Conservation (phyloP, 64 coral and sea anemone species). For the Montipora sp. region DNA sequence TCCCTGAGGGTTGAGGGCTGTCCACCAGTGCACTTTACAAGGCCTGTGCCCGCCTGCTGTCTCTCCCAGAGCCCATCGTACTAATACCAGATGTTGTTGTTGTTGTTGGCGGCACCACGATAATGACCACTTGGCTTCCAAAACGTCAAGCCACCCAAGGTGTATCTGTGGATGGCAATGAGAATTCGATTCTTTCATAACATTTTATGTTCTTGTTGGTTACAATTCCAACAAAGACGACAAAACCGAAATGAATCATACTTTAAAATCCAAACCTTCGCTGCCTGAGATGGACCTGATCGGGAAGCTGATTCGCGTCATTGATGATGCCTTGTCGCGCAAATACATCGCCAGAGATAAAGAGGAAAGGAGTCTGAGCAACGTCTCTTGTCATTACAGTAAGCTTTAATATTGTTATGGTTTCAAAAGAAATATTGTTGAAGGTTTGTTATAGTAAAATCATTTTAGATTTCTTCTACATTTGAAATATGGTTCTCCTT, state of each 20-base stretch:
- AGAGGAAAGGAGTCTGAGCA: constrained; percentile 34
- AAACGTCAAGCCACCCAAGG: constrained; percentile 1
- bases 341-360: constrained; percentile 20
- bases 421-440: not conserved
- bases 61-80: no score
- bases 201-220: not conserved
- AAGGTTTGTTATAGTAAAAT: no score
- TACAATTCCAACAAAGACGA: not conserved
- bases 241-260: not conserved
- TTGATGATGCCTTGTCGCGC: constrained; percentile 28
- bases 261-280: constrained; percentile 28
- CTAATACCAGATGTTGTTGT: no score
- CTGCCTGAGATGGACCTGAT: constrained; percentile 24
- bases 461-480: no score
- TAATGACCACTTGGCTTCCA: not conserved
- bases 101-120: not conserved
- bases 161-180: not conserved
- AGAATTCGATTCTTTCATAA: not conserved
- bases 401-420: no score
- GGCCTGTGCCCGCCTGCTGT: no score
- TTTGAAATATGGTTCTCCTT: no score
- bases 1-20: no score
- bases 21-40: no score
- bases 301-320: constrained; percentile 38
- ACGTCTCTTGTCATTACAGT: constrained; percentile 25